phyloP scores from a whole-genome alignment of 2,797 vertebrate genomes.

The Smutsia gigantea region DNA sequence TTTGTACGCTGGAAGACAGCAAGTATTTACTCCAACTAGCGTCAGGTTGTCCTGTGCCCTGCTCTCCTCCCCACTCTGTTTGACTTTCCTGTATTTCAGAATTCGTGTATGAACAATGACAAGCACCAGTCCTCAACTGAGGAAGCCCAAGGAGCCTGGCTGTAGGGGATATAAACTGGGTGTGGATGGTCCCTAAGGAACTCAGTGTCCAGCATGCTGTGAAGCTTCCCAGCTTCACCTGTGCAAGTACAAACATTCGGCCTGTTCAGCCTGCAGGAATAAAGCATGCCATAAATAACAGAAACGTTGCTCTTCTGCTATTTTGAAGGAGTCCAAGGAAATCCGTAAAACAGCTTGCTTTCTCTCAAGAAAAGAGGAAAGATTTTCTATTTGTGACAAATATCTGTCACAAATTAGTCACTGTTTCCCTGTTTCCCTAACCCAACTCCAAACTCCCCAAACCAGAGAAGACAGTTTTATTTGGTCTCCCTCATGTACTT shows the following conservation, averaged over 20 bases:
- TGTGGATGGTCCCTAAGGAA: background rate
- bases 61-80: background rate
- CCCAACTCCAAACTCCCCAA: background rate
- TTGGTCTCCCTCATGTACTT: background rate
- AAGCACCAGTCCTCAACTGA: background rate
- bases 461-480: conserved; percentile 52
- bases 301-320: conserved; percentile 24
- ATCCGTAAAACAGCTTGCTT: conserved; percentile 59
- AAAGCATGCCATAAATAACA: background rate
- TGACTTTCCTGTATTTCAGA: background rate
- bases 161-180: background rate
- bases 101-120: background rate
- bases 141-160: background rate
- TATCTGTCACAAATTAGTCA: conserved; percentile 58
- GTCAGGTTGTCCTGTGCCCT: rapidly evolving
- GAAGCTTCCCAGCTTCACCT: background rate
- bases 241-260: background rate
- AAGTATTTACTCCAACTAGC: background rate
- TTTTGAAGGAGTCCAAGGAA: conserved; percentile 55
- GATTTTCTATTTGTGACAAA: background rate
- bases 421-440: conserved; percentile 48
- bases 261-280: background rate
- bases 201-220: background rate
- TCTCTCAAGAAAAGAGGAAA: conserved; percentile 48
- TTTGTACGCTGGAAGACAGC: background rate